Base-by-base conservation (phyloP, 2,888 invertebrate species). In the Rhingia campestris region DNA sequence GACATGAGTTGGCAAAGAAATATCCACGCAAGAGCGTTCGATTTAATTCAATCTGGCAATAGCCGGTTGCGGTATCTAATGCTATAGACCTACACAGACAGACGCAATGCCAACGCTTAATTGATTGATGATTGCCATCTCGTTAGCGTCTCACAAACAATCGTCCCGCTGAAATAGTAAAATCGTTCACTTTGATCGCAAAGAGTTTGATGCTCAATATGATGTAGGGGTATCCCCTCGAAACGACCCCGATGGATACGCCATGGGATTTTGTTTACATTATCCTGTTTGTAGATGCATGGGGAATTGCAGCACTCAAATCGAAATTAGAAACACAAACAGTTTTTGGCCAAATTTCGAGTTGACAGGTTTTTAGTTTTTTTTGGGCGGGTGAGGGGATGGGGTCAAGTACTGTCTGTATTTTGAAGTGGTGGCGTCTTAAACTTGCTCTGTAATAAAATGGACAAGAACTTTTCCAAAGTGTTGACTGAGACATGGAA, bases 61-160 rank as follows among this genome's bases (percentile, higher is more conserved):
- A 43, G 49, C 54, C 59, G 49, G 51, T 30, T 39, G 33, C 32
- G 49, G 49, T 51, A 39, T 45, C n/a, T 14, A 0, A 3, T n/a
- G n/a, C n/a, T 45, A 14, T 0, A 45, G 4, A 14, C 56, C 51
- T n/a, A 10, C 47, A 22, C 58, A 14, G 61, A 66, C 59, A 69
- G 61, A 47, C 63, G 58, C 43, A 53, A 12, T 39, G 51, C 41
- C 32, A 32, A 63, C 39, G 56, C 61, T 61, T 67, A 80, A 80
- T 80, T 80, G 81, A 76, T 81, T 81, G 76, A 81, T 72, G 76
- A 81, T 76, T 56, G 61, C 72, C 81, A 81, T 81, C 75, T 81
- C 70, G 75, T 58, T 56, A 69, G 61, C 77, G 39, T 61, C 58
- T 64, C 59, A 64, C 69, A 69, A 63, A 70, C 41, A 64, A 35